phyloP scores from a whole-genome alignment of 2,888 invertebrate genomes.

The Torymus auratus region DNA sequence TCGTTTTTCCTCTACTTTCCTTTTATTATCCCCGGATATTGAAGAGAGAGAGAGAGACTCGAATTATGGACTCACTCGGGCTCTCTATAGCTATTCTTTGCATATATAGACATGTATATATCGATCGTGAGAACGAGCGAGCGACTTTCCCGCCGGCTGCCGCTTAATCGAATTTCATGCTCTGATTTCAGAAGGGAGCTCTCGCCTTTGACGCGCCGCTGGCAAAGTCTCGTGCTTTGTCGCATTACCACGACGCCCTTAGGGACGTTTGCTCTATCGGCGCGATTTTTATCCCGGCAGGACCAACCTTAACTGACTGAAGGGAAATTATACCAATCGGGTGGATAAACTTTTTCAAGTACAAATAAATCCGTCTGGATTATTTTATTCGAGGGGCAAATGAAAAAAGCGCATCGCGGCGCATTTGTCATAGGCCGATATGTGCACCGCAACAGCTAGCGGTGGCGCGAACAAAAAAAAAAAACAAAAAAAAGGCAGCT shows the following conservation, averaged over 20 bases:
- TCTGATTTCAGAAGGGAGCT: constrained; percentile 23
- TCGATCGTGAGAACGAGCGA: neutral
- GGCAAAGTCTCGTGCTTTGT: neutral
- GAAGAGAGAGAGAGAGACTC: neutral
- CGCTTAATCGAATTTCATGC: constrained; percentile 42
- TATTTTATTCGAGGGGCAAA: neutral
- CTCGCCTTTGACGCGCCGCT: constrained; percentile 19
- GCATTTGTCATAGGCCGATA: neutral
- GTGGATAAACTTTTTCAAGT: no score
- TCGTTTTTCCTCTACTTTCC: neutral
- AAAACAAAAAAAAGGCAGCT: constrained; percentile 12
- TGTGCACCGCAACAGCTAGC: constrained; percentile 5
- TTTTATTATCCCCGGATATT: constrained; percentile 20
- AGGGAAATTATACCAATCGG: no score
- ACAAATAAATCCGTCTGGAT: neutral
- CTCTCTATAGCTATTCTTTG: neutral
- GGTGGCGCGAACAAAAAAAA: neutral
- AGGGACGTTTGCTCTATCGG: neutral
- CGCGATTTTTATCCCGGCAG: neutral
- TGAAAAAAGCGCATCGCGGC: neutral
- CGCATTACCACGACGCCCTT: constrained; percentile 3
- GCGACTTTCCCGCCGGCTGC: constrained; percentile 21
- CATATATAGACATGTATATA: neutral
- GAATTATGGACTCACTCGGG: constrained; percentile 23
- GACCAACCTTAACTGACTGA: neutral